Evolutionary conservation across 2,797 vertebrate species (phyloP), one percentile per base, ranked within the genome.

Genomic region (Huso huso): DNA sequence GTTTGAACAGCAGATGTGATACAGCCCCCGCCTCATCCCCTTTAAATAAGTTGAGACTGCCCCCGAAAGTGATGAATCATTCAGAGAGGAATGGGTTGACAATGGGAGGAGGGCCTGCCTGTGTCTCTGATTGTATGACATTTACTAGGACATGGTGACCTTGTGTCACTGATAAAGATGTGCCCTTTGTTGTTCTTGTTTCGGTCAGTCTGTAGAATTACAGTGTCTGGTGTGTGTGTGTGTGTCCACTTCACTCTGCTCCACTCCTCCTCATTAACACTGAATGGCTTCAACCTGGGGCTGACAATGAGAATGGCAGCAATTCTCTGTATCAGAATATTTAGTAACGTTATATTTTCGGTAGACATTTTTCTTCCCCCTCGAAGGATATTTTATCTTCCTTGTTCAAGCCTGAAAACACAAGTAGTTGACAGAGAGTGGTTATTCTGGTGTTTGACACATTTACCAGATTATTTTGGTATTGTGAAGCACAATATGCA

Each of bases 81-180:
- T 15, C 49, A 18, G 59, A 60, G 53, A 49, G 65, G 65, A 63
- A 67, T 57, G 65, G 49, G 13, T 53, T 51, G 61, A 62, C 65
- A 66, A 15, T 8, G 51, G 61, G 48, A 59, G 58, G 68, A 52
- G 68, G 63, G 57, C 11, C 61, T 48, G 37, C 69, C 59, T 61
- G 66, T 70, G 55, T 66, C 15, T 63, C 51, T 13, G 51, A 65
- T 63, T 67, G 69, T 66, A 62, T 62, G 66, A 51, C 66, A 51
- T 70, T 48, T 66, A 49, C 51, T 48, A 58, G 53, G 52, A 66
- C 69, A 66, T 62, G 63, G 64, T 63, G 59, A n/a, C 64, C 49
- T 51, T 10, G 18, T 59, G 55, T n/a, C 60, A n/a, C 69, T 66
- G 51, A 70, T 66, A 58, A 66, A 66, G 61, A 55, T 53, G 13